These are phyloP conservation scores for Mormyrops boulengeri DNA, from an alignment of 2,797 vertebrate species.

Conservation along the genomic window DNA sequence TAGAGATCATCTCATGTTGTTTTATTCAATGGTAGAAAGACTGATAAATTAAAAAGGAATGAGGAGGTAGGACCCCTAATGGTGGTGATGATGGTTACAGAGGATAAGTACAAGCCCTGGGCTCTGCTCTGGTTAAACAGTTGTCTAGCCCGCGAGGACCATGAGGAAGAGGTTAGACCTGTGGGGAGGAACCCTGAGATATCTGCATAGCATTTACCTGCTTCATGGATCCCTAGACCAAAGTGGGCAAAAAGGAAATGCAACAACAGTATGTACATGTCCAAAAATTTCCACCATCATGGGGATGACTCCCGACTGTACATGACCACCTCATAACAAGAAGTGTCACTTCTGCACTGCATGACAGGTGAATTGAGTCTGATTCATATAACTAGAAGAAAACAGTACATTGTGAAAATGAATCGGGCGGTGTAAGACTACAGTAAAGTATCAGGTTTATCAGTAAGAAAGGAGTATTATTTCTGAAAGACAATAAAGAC, in stretches of 20 bases:
- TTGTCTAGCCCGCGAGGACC: constrained; percentile 15
- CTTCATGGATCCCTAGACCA: neutral
- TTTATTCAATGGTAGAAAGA: neutral
- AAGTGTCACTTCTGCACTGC: neutral
- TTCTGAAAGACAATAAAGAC: neutral
- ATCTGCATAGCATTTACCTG: neutral
- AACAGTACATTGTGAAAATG: neutral
- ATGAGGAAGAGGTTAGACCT: constrained; percentile 17
- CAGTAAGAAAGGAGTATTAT: neutral
- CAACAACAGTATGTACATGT: neutral
- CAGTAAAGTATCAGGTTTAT: neutral
- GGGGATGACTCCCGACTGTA: neutral
- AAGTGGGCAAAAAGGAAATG: neutral
- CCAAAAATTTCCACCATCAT: neutral
- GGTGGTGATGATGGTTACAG: constrained; percentile 14
- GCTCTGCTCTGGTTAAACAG: neutral
- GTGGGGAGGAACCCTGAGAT: constrained; percentile 20
- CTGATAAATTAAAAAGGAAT: neutral
- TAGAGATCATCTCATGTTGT: neutral
- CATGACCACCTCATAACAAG: neutral
- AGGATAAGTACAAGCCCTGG: constrained; percentile 8
- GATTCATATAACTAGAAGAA: neutral
- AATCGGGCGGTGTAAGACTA: neutral
- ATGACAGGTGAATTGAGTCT: neutral
- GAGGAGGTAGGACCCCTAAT: neutral